Evolutionary conservation across 2,888 invertebrate species (phyloP), one percentile per base, ranked within the genome.

Genomic region (Archips crataeganus): DNA sequence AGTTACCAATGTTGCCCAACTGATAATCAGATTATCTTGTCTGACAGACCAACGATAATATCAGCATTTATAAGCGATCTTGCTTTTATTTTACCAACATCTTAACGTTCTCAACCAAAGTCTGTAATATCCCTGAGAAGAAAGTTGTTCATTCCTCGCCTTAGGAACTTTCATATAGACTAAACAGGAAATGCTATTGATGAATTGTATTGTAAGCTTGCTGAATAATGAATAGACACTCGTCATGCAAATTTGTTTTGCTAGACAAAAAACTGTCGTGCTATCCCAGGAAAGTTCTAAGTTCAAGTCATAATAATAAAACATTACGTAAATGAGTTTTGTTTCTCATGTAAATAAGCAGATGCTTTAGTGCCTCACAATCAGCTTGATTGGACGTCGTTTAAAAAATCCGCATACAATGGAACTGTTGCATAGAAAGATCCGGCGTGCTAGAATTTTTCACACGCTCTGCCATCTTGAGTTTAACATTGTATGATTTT

Each of bases 341-440:
- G 64, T 61, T 74, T 74, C 57, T 57, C 65, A 74, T 74, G 74
- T 70, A 70, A 74, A 74, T 74, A 64, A 70, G 65, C 70, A 74
- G 74, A 74, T 74, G 69, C 65, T 59, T 73, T 69, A 47, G 74
- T 73, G 32, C 60, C 65, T 63, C 59, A 39, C 73, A 69, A 73
- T 73, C 69, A n/a, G 51, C 69, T 51, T 74, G 65, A 74, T 74
- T 74, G 74, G 74, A 65, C 65, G 70, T 62, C 67, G 67, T 74
- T 74, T 74, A 70, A 70, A 74, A 70, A 74, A 70, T 74, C 69
- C 74, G 70, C 74, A 74, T 65, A 74, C 70, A 74, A 74, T 74
- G 13, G 64, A 65, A 70, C 65, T 65, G 65, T 54, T 74, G 65
- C 70, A 60, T 74, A 65, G 69, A 60, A 74, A 69, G 59, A 73